Conservation (phyloP, 2,797 vertebrate genomes). For the Microchirus variegatus region DNA sequence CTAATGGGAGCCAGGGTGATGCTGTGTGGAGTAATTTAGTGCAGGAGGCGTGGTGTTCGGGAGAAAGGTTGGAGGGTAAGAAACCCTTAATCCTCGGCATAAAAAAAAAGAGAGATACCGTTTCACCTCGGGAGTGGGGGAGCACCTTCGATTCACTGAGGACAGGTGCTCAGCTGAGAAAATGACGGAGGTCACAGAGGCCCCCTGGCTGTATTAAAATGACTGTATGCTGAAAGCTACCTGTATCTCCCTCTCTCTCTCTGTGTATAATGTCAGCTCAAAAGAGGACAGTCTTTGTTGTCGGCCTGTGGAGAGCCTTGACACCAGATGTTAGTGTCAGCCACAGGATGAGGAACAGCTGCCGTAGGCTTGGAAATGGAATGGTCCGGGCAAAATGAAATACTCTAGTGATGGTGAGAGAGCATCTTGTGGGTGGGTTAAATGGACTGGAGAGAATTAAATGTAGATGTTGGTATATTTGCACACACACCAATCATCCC, state of each 20-base stretch:
- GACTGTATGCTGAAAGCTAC: conserved; percentile 46
- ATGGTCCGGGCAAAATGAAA: conserved; percentile 54
- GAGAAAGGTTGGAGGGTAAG: conserved; percentile 36
- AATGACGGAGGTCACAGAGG: conserved; percentile 62
- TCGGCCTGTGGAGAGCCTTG: conserved; percentile 63
- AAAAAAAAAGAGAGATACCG: conserved; percentile 60
- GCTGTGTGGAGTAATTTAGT: conserved; percentile 78
- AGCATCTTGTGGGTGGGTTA: conserved; percentile 17
- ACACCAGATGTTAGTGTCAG: conserved; percentile 73
- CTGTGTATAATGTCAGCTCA: conserved; percentile 46
- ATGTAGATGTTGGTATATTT: no score
- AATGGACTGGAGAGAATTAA: background rate
- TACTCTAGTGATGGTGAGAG: conserved; percentile 36
- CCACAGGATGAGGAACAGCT: conserved; percentile 70
- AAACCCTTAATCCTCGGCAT: conserved; percentile 72
- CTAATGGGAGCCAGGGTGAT: conserved; percentile 76
- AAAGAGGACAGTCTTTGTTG: conserved; percentile 70
- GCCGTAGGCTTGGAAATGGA: conserved; percentile 46
- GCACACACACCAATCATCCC: no score
- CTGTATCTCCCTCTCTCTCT: conserved; percentile 35
- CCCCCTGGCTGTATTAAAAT: conserved; percentile 59
- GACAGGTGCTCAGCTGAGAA: conserved; percentile 72
- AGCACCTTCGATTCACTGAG: conserved; percentile 57
- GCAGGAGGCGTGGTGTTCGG: conserved; percentile 61
- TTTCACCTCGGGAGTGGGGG: conserved; percentile 64